phyloP scores from a whole-genome alignment of 2,888 invertebrate genomes.

The Hypsopygia costalis region DNA sequence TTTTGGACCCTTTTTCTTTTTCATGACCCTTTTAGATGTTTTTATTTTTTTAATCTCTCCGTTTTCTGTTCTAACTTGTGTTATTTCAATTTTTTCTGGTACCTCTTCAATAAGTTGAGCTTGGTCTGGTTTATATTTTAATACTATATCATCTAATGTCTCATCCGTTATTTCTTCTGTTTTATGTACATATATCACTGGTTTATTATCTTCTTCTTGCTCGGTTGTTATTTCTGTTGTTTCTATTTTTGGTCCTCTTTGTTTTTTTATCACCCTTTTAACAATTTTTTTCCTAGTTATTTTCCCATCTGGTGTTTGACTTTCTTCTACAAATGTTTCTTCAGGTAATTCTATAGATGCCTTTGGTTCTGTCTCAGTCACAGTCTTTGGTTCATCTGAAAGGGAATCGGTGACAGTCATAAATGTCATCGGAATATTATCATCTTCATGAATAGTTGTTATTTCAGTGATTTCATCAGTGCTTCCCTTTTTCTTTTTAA shows the following conservation, averaged over 20 bases:
- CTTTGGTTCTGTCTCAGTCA: too few relatives aligned
- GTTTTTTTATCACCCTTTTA: slow-evolving; percentile 20
- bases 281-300: slow-evolving; percentile 18
- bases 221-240: slow-evolving; percentile 36
- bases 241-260: slow-evolving; percentile 17
- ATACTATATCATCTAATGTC: slow-evolving; percentile 13
- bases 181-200: slow-evolving; percentile 23
- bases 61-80: not conserved
- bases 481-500: too few relatives aligned
- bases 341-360: slow-evolving; percentile 38
- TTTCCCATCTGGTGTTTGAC: slow-evolving; percentile 18
- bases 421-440: too few relatives aligned
- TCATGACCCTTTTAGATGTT: slow-evolving; percentile 30
- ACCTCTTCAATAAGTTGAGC: slow-evolving; percentile 20
- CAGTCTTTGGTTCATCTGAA: too few relatives aligned
- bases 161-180: slow-evolving; percentile 19
- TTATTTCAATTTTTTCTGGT: slow-evolving; percentile 29
- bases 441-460: too few relatives aligned
- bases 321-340: slow-evolving; percentile 30
- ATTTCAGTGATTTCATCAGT: too few relatives aligned
- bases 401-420: too few relatives aligned
- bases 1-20: slow-evolving; percentile 18
- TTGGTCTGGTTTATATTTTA: slow-evolving; percentile 7
- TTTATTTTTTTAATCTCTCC: not conserved
- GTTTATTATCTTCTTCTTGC: slow-evolving; percentile 33